These are phyloP conservation scores for Oreamnos americanus DNA, from an alignment of 2,113 vertebrate genomes.

Conservation along the genomic window DNA sequence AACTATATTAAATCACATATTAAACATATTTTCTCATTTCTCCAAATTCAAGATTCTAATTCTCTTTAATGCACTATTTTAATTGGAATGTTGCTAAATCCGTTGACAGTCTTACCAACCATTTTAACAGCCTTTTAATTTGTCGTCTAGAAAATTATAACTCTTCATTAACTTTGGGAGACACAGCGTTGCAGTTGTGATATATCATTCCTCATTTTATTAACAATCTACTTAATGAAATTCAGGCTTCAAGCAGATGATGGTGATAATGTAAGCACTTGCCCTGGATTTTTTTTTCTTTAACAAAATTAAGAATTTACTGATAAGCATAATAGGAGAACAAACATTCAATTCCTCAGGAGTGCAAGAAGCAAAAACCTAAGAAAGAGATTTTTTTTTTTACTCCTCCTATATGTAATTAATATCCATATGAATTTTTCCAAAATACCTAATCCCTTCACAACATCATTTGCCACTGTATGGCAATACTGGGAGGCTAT, in stretches of 20 bases:
- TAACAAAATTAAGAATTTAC: conserved; percentile 67
- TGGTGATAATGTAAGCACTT: conserved; percentile 74
- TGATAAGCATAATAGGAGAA: conserved; percentile 62
- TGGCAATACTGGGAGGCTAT: not conserved
- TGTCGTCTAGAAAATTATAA: conserved; percentile 82
- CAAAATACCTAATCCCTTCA: not conserved
- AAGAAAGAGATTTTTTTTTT: not conserved
- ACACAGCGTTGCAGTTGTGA: conserved; percentile 78
- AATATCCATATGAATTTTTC: not conserved
- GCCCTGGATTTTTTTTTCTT: conserved; percentile 61
- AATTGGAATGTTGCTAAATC: conserved; percentile 80
- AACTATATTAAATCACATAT: conserved; percentile 66
- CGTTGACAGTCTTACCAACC: conserved; percentile 77
- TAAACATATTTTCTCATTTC: conserved; percentile 74
- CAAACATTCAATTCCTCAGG: conserved; percentile 55
- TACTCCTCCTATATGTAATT: not conserved
- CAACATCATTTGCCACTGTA: not conserved
- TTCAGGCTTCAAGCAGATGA: conserved; percentile 77
- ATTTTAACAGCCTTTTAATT: conserved; percentile 84
- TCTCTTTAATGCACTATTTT: conserved; percentile 76
- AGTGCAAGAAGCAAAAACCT: conserved; percentile 44
- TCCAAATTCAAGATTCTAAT: conserved; percentile 78
- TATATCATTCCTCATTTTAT: conserved; percentile 80
- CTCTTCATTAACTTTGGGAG: conserved; percentile 83
- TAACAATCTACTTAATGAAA: conserved; percentile 80